A percentile compares a stretch with the other conserved stretches of the same genome.
Evolutionary conservation across 1,140 invertebrate genomes (phyloP).

Genomic region (Orussus abietinus): DNA sequence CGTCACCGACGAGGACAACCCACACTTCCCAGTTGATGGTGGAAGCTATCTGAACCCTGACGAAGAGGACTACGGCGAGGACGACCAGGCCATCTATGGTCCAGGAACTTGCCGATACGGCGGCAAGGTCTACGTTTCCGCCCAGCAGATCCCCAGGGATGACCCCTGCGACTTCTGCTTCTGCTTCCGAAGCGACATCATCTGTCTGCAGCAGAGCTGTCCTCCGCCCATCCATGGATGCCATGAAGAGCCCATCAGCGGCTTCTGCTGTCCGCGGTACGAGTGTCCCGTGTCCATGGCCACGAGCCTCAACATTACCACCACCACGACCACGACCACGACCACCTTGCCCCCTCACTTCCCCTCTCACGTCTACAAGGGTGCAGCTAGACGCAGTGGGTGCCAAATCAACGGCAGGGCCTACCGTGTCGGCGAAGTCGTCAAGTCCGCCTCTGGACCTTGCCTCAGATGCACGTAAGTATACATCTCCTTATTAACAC

Average conservation of each 20-base stretch:
- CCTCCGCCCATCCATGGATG: slow-evolving; percentile 88
- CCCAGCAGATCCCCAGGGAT: slow-evolving; percentile 89
- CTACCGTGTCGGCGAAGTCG: slow-evolving; percentile 78
- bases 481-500: slow-evolving; percentile 19
- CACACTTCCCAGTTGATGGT: slow-evolving; percentile 39
- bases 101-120: slow-evolving; percentile 87
- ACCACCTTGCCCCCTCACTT: slow-evolving; percentile 80
- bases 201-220: slow-evolving; percentile 91
- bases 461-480: slow-evolving; percentile 91
- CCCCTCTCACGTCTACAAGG: slow-evolving; percentile 72
- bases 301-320: slow-evolving; percentile 71
- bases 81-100: slow-evolving; percentile 71
- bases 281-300: slow-evolving; percentile 88
- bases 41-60: slow-evolving; percentile 44
- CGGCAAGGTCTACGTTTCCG: slow-evolving; percentile 87
- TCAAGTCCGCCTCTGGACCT: slow-evolving; percentile 80
- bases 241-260: slow-evolving; percentile 84
- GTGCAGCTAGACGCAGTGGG: slow-evolving; percentile 67
- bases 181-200: slow-evolving; percentile 94
- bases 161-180: slow-evolving; percentile 96
- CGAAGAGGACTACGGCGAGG: slow-evolving; percentile 65
- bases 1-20: slow-evolving; percentile 30
- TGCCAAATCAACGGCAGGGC: slow-evolving; percentile 79
- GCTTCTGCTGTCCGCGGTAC: slow-evolving; percentile 92
- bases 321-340: slow-evolving; percentile 80